phyloP scores from a whole-genome alignment of 1,140 invertebrate genomes.

The Pachypeltis micranthus region DNA sequence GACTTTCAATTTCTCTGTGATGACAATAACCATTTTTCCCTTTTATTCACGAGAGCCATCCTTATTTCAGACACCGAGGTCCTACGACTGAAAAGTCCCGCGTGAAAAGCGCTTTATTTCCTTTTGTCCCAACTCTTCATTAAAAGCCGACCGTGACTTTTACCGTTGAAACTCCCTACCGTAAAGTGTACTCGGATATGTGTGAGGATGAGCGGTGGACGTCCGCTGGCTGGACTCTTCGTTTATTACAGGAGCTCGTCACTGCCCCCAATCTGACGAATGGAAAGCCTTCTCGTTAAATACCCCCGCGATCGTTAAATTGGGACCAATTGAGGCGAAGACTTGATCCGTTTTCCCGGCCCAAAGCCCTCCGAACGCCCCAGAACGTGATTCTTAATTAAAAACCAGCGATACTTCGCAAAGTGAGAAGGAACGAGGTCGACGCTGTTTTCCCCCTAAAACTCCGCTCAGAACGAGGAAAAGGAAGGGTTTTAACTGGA shows the following conservation, averaged over 20 bases:
- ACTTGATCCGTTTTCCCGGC: background rate
- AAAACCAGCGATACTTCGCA: background rate
- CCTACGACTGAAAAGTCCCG: background rate
- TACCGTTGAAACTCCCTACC: background rate
- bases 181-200: too few species aligned
- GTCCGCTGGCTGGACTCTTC: too few species aligned
- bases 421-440: background rate
- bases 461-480: slow-evolving; percentile 2
- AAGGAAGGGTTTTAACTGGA: slow-evolving; percentile 13
- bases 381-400: background rate
- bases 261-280: background rate
- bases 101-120: background rate
- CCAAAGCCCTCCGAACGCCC: background rate
- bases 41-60: background rate
- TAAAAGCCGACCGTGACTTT: background rate
- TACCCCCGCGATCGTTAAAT: too few species aligned
- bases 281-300: background rate
- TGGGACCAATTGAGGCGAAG: background rate
- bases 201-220: too few species aligned
- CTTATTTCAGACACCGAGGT: background rate
- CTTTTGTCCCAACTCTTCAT: background rate
- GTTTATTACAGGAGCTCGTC: background rate
- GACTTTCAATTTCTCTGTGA: too few species aligned
- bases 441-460: background rate
- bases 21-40: too few species aligned